A percentile compares a stretch with the other conserved stretches of the same genome.
phyloP scores from a whole-genome alignment of 2,888 invertebrate species.

The Dryocosmus kuriphilus region DNA sequence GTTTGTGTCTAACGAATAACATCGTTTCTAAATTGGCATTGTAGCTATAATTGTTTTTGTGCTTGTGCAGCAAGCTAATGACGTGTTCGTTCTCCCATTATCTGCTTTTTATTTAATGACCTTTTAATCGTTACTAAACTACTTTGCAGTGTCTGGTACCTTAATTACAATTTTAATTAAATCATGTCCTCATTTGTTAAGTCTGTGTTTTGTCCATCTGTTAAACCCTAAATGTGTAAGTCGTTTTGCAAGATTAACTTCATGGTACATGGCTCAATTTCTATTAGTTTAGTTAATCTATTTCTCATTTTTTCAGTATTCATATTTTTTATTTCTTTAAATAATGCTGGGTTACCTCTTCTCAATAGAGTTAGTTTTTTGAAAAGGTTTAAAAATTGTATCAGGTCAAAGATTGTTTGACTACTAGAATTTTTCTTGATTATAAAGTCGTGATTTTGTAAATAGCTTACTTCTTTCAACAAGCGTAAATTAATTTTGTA shows the following conservation, averaged over 20 bases:
- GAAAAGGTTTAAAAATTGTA: neutral
- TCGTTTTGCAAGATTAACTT: constrained; percentile 14
- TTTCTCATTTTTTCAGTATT: neutral
- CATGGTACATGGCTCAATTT: constrained; percentile 1
- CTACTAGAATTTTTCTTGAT: neutral
- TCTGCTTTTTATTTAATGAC: constrained; percentile 26
- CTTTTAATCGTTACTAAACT: constrained; percentile 32
- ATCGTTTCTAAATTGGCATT: constrained; percentile 30
- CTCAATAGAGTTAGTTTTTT: neutral
- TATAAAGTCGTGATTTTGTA: neutral
- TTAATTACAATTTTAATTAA: constrained; percentile 39
- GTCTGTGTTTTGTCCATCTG: constrained; percentile 18
- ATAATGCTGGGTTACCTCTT: neutral
- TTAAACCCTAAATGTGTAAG: constrained; percentile 2
- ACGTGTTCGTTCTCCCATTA: constrained; percentile 24
- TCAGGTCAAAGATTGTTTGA: neutral
- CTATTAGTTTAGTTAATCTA: neutral
- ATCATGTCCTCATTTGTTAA: constrained; percentile 8
- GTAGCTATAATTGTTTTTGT: constrained; percentile 23
- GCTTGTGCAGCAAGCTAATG: constrained; percentile 23
- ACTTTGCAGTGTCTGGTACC: constrained; percentile 19
- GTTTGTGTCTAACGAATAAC: constrained; percentile 51
- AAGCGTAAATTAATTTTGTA: constrained; percentile 18
- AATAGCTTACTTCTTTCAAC: neutral
- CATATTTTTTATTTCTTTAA: neutral